Evolutionary conservation across 2,797 vertebrate species (phyloP), one percentile per base, ranked within the genome.

Genomic region (Corythornis leucogaster): DNA sequence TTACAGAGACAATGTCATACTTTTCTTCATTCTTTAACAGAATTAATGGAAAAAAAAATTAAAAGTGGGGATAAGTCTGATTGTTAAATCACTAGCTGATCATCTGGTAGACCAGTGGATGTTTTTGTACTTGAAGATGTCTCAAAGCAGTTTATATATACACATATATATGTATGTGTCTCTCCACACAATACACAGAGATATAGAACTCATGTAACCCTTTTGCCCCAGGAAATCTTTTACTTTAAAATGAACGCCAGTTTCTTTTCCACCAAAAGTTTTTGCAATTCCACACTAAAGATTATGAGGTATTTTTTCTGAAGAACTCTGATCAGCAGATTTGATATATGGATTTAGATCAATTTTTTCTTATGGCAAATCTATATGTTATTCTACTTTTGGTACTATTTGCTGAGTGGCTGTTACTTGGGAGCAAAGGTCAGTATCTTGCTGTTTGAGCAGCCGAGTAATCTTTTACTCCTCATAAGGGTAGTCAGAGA

Each of bases 331-430:
- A 98, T 98, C 98, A 97, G 98, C 98, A 98, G 95, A 97, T 98
- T 98, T 98, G 98, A 98, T 98, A 97, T 97, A 97, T 95, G 96
- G 97, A 98, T 98, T 97, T 93, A 92, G 98, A 98, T 98, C 97
- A 98, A 97, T 98, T 97, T 97, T 97, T 98, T 97, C 98, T 98
- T 98, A 98, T 96, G 97, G 98, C 96, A 98, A 98, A 98, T 98
- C 98, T 98, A 98, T 97, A 97, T 96, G 97, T 96, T 98, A 98
- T 97, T 95, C 97, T 98, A 97, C 94, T 97, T 97, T 97, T 98
- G 97, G 95, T 92, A 73, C 97, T 98, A 98, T 98, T 98, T 98
- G 98, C 98, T 98, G 98, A 98, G 98, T 98, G 98, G 98, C 98
- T 98, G 97, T 97, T 98, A 98, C 97, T 97, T 61, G 78, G 95